Percentiles rank a stretch among this genome's conserved stretches.
These are phyloP conservation scores for Haemorhous mexicanus DNA, from an alignment of 2,113 vertebrate genomes.

Conservation along the genomic window DNA sequence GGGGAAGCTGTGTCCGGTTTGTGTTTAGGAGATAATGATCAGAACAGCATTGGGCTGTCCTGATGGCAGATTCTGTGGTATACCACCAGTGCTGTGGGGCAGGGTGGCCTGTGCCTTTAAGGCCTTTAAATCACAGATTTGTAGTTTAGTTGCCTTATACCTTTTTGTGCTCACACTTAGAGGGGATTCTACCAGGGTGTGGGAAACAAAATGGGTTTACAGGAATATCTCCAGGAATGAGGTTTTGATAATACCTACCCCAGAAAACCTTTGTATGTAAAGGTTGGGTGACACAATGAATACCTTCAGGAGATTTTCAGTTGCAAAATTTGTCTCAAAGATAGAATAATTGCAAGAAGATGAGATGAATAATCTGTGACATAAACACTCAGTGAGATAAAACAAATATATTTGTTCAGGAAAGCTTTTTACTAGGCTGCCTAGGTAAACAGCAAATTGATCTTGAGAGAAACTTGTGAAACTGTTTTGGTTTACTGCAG, in stretches of 20 bases:
- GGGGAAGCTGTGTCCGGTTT: not conserved
- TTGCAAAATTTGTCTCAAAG: not conserved
- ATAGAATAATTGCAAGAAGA: not conserved
- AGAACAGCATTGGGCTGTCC: not conserved
- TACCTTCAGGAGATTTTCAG: not conserved
- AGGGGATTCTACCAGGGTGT: not conserved
- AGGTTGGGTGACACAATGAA: fast-evolving
- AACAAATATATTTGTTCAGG: not conserved
- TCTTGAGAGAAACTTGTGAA: not conserved
- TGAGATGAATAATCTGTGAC: not conserved
- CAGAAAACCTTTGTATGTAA: not conserved
- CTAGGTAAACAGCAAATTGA: not conserved
- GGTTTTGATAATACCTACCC: not conserved
- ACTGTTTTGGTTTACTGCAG: not conserved
- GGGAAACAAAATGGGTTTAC: not conserved
- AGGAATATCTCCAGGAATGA: not conserved
- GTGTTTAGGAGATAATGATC: not conserved
- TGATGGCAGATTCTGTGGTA: not conserved
- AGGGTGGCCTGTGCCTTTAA: not conserved
- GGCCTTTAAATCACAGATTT: not conserved
- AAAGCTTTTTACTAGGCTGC: not conserved
- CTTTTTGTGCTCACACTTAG: not conserved
- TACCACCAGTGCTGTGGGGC: not conserved
- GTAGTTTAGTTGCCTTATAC: not conserved
- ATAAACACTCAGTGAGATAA: not conserved